phyloP scores from a whole-genome alignment of 2,888 invertebrate genomes.

The Amphimallon solstitiale region DNA sequence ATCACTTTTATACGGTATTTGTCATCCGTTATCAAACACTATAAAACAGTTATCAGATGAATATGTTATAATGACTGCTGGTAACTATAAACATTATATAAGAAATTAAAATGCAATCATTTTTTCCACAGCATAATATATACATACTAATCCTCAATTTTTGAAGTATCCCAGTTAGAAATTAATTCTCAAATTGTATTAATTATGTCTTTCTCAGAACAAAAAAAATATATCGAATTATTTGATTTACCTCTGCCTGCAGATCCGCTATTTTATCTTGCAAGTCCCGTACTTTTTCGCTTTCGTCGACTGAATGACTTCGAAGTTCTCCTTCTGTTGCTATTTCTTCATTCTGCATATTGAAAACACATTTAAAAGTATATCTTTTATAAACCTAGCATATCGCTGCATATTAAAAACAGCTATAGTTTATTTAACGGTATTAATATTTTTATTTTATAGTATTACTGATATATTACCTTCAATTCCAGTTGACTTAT shows the following conservation, averaged over 20 bases:
- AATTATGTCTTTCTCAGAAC: background rate
- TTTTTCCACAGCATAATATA: too few species aligned
- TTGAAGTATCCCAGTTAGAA: too few species aligned
- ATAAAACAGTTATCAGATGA: too few species aligned
- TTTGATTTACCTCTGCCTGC: slow-evolving; percentile 85
- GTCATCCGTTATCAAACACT: too few species aligned
- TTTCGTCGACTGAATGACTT: slow-evolving; percentile 82
- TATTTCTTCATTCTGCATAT: slow-evolving; percentile 89
- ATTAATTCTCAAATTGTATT: background rate
- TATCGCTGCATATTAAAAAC: too few species aligned
- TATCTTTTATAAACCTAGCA: background rate
- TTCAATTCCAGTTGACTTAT: slow-evolving; percentile 93
- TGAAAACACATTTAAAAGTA: background rate
- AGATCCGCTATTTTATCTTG: slow-evolving; percentile 93
- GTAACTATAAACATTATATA: too few species aligned
- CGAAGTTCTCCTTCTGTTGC: slow-evolving; percentile 91
- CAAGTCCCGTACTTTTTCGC: slow-evolving; percentile 86
- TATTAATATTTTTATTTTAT: too few species aligned
- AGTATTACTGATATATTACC: slow-evolving; percentile 66
- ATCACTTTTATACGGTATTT: too few species aligned
- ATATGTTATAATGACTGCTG: too few species aligned
- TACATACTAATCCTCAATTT: too few species aligned
- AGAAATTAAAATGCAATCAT: too few species aligned
- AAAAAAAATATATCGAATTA: background rate
- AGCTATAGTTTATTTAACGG: too few species aligned